phyloP scores from a whole-genome alignment of 2,888 invertebrate genomes.

The Miltochrista miniata region DNA sequence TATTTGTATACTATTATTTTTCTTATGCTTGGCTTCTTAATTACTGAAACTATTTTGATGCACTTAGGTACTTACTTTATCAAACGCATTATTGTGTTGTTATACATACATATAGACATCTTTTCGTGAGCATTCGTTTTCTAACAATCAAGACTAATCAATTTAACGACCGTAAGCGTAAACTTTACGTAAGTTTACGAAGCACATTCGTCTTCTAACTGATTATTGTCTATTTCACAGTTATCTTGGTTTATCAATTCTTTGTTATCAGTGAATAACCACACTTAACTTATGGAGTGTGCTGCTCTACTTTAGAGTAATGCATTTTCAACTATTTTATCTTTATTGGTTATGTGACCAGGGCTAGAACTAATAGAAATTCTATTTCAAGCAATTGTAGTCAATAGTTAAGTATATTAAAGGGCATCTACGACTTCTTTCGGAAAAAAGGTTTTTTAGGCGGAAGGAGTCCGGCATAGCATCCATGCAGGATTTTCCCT shows the following conservation, averaged over 20 bases:
- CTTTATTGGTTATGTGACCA: constrained; percentile 1
- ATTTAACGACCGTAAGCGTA: constrained; percentile 5
- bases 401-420: background rate
- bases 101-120: no score
- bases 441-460: no score
- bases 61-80: no score
- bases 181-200: constrained; percentile 7
- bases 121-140: constrained; percentile 1
- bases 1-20: no score
- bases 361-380: background rate
- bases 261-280: constrained; percentile 23
- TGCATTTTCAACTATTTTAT: constrained; percentile 8
- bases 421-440: no score
- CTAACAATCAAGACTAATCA: constrained; percentile 14
- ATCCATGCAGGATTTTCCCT: no score
- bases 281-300: constrained; percentile 11
- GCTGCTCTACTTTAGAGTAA: constrained; percentile 25
- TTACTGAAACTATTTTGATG: no score
- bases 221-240: constrained; percentile 21
- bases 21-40: no score
- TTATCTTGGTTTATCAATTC: constrained; percentile 23
- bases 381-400: background rate
- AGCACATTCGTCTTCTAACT: no score
- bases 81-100: no score
- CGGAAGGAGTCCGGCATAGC: no score